Conservation (phyloP, 2,113 vertebrate species). For the Asarcornis scutulata region DNA sequence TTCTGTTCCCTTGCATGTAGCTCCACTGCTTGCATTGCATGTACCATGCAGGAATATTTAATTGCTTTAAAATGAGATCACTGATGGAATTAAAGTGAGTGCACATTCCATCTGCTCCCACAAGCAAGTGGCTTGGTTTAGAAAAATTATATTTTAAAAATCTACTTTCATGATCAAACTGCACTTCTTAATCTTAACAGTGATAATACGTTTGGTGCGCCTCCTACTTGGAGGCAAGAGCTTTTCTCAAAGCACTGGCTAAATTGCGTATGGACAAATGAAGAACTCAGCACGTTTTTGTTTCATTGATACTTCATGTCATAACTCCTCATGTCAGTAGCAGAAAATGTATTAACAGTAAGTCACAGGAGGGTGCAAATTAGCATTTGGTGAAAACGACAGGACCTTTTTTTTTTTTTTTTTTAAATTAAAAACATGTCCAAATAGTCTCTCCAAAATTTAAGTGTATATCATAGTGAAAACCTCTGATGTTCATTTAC, state of each 20-base stretch:
- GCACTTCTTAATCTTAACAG: not conserved
- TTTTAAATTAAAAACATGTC: not conserved
- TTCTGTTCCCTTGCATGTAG: not conserved
- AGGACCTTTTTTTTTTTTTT: not conserved
- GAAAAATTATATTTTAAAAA: constrained; percentile 5
- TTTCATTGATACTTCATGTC: not conserved
- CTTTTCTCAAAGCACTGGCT: not conserved
- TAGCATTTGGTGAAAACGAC: not conserved
- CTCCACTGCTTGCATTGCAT: not conserved
- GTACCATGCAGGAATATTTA: not conserved
- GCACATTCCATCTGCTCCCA: constrained; percentile 17
- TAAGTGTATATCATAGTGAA: not conserved
- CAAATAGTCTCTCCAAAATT: not conserved
- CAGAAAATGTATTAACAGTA: not conserved
- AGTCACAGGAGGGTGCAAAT: not conserved
- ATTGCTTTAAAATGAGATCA: constrained; percentile 32
- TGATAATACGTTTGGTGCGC: not conserved
- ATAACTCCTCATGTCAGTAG: not conserved
- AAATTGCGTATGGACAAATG: not conserved
- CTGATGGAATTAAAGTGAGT: not conserved
- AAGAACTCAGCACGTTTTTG: not conserved
- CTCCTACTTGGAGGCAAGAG: not conserved
- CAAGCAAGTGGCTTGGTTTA: not conserved
- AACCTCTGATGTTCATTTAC: not conserved
- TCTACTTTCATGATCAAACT: not conserved